Conservation (phyloP, 1,140 invertebrate genomes). For the Mactra quadrangularis region DNA sequence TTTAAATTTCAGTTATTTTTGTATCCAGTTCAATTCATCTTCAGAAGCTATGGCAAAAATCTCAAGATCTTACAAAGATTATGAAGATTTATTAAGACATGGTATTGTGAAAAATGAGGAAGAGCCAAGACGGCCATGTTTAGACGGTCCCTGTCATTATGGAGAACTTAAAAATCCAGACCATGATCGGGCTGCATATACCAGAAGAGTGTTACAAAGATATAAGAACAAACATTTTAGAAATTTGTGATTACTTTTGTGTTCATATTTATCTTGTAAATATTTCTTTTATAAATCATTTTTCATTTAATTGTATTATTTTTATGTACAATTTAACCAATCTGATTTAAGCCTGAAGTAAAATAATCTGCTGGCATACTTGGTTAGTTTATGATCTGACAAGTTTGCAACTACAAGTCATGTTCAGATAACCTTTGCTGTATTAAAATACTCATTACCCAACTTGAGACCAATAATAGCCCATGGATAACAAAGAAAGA, state of each 20-base stretch:
- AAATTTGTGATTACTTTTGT: constrained; percentile 1
- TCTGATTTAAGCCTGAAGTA: too few species aligned
- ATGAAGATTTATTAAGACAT: constrained; percentile 31
- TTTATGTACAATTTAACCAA: too few species aligned
- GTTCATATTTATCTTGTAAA: too few species aligned
- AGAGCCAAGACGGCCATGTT: constrained; percentile 26
- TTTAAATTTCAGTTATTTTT: constrained; percentile 64
- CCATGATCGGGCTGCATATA: constrained; percentile 56
- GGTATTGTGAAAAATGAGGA: constrained; percentile 32
- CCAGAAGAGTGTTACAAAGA: constrained; percentile 23
- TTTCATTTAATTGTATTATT: too few species aligned
- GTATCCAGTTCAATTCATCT: constrained; percentile 56
- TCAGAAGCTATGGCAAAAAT: constrained; percentile 12
- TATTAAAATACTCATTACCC: too few species aligned
- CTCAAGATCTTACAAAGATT: neutral
- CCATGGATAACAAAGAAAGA: too few species aligned
- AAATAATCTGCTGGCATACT: too few species aligned
- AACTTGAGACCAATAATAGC: too few species aligned
- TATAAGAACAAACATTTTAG: neutral
- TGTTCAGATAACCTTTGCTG: too few species aligned
- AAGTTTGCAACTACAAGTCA: too few species aligned
- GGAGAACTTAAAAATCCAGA: constrained; percentile 62
- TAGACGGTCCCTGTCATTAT: constrained; percentile 55
- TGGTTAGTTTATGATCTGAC: too few species aligned
- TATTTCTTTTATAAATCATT: too few species aligned